These are phyloP conservation scores for Diarsia mendica DNA, from an alignment of 2,888 invertebrate species.

Conservation along the genomic window DNA sequence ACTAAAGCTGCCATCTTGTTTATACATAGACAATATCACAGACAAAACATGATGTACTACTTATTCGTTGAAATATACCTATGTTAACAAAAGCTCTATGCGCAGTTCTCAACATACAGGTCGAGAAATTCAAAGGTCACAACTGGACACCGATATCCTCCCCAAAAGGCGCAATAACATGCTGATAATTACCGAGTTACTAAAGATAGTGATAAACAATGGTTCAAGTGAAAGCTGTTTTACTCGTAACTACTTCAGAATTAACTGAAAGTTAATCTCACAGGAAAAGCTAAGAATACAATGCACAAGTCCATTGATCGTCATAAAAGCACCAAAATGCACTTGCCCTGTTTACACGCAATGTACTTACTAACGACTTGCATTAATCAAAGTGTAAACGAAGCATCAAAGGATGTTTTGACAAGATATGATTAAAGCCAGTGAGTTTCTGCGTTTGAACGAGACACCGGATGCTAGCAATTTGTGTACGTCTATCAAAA, in stretches of 20 bases:
- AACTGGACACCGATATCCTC: background rate
- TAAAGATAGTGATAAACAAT: background rate
- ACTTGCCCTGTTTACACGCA: slow-evolving; percentile 51
- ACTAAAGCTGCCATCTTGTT: background rate
- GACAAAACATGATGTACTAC: background rate
- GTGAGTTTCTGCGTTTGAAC: slow-evolving; percentile 24
- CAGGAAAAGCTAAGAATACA: slow-evolving; percentile 19
- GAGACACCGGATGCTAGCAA: slow-evolving; percentile 57
- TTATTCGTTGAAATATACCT: background rate
- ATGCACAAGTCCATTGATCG: slow-evolving; percentile 31
- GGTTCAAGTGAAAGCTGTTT: background rate
- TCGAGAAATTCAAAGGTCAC: background rate
- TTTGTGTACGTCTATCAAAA: slow-evolving; percentile 32
- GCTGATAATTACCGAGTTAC: background rate
- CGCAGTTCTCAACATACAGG: background rate
- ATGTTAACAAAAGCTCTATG: background rate
- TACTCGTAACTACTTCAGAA: slow-evolving; percentile 3
- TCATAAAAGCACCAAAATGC: slow-evolving; percentile 38
- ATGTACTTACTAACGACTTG: slow-evolving; percentile 42
- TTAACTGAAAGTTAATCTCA: background rate
- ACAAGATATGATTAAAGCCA: slow-evolving; percentile 55
- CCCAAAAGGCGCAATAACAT: background rate
- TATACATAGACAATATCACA: background rate
- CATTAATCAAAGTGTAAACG: slow-evolving; percentile 59
- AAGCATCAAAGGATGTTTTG: slow-evolving; percentile 59